Percentiles rank a stretch among this genome's conserved stretches.
Evolutionary conservation across 2,797 vertebrate species (phyloP).

Genomic region (Vultur gryphus): DNA sequence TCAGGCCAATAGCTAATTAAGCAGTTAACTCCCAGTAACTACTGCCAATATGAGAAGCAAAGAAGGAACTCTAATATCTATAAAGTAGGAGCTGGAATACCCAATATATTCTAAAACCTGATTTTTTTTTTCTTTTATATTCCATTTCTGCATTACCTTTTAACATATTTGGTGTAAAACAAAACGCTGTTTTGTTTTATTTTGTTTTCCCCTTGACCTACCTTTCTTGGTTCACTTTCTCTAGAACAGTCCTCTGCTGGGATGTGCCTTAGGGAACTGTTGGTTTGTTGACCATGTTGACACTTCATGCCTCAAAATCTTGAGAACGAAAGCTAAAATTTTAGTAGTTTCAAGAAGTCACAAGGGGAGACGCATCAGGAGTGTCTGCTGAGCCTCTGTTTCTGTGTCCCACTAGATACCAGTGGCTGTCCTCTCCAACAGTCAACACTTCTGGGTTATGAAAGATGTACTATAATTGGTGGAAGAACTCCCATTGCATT

Average conservation of each 20-base stretch:
- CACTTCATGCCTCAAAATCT: background rate
- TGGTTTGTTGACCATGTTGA: background rate
- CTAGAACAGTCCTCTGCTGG: background rate
- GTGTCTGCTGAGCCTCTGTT: background rate
- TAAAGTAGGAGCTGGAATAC: background rate
- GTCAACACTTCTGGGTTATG: background rate
- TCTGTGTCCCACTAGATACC: background rate
- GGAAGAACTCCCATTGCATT: background rate
- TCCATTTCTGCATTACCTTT: background rate
- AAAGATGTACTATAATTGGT: background rate
- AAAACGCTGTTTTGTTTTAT: rapidly evolving
- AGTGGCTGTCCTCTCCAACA: background rate
- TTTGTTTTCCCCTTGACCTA: background rate
- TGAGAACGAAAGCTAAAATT: background rate
- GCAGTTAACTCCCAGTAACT: background rate
- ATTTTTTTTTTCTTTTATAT: background rate
- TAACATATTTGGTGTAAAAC: background rate
- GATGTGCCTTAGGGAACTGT: background rate
- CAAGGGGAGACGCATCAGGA: background rate
- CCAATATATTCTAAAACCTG: background rate
- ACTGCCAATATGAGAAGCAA: background rate
- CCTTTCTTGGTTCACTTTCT: background rate
- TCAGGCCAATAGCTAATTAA: background rate
- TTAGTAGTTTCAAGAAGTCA: background rate
- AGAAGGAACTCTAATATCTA: background rate